These are phyloP conservation scores for Mythimna lalbum DNA, from an alignment of 2,888 invertebrate species.

Conservation along the genomic window DNA sequence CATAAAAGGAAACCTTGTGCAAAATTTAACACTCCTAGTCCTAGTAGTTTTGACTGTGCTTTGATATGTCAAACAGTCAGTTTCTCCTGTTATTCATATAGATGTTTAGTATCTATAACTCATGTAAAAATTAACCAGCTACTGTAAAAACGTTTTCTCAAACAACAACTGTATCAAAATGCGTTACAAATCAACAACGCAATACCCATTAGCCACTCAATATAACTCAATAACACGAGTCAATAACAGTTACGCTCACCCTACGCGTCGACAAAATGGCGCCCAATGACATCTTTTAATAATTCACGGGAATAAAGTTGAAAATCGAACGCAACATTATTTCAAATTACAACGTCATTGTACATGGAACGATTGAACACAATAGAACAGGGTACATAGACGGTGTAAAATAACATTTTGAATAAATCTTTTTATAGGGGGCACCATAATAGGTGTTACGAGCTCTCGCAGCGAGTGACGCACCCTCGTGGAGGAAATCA, in stretches of 20 bases:
- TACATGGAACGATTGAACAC: slow-evolving; percentile 80
- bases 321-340: slow-evolving; percentile 72
- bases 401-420: slow-evolving; percentile 90
- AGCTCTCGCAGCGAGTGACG: slow-evolving; percentile 81
- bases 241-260: slow-evolving; percentile 79
- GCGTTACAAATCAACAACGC: slow-evolving; percentile 65
- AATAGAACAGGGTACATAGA: slow-evolving; percentile 81
- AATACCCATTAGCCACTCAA: slow-evolving; percentile 80
- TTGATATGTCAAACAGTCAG: too few species aligned
- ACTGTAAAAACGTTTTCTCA: slow-evolving; percentile 42
- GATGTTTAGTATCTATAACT: background rate
- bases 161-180: slow-evolving; percentile 58
- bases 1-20: too few species aligned
- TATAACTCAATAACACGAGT: slow-evolving; percentile 84
- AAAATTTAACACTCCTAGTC: too few species aligned
- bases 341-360: slow-evolving; percentile 81
- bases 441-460: slow-evolving; percentile 87
- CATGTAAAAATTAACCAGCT: background rate
- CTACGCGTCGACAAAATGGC: slow-evolving; percentile 83
- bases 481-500: slow-evolving; percentile 84
- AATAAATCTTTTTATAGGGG: slow-evolving; percentile 89
- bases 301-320: slow-evolving; percentile 63
- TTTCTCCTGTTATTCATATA: too few species aligned
- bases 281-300: slow-evolving; percentile 70
- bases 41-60: too few species aligned